Base-by-base conservation (phyloP, 1,140 invertebrate species). In the Meloidogyne floridensis region DNA sequence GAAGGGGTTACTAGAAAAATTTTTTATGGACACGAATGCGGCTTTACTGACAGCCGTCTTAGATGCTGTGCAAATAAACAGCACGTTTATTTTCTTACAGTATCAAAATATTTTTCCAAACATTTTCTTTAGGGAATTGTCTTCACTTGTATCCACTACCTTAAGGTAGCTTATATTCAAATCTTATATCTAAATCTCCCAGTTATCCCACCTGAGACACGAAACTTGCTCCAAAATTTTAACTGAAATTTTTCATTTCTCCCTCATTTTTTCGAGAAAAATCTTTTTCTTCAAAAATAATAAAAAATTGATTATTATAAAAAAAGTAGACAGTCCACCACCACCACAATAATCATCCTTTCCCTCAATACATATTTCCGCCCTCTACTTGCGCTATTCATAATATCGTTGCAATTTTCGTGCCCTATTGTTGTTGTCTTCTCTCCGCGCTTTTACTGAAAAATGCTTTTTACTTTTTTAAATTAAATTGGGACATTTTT, bases 321-420 rank as follows among this genome's bases (percentile, higher is more conserved):
- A 65, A 65, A 7, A 15, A 18, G 59, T n/a, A 65, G n/a, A 65
- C 13, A 59, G 15, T 15, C 56, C 56, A 59, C 56, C 56, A 59
- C 13, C 5, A 59, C 15, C n/a, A 65, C n/a, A 65, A n/a, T 1
- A 47, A 47, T 47, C 47, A 8, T 65, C 10, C 2, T 18, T 65
- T 6, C 59, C 59, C 59, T 8, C 15, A 65, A 65, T 15, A 65
- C n/a, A 65, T 65, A 65, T 65, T 65, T 65, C 59, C 59, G 15
- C n/a, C 59, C 59, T 65, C n/a, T 65, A 65, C 59, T 65, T n/a
- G 59, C 59, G 59, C 59, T 65, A 65, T 65, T 65, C 59, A 65
- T 59, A 59, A 59, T 15, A 59, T 65, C 11, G 53, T 54, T 59
- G 1, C 59, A 65, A 65, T 65, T 65, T 15, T n/a, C 32, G 59